These are phyloP conservation scores for Beroe ovata DNA, from an alignment of 37 sponge, comb jelly and placozoan species.

Conservation along the genomic window DNA sequence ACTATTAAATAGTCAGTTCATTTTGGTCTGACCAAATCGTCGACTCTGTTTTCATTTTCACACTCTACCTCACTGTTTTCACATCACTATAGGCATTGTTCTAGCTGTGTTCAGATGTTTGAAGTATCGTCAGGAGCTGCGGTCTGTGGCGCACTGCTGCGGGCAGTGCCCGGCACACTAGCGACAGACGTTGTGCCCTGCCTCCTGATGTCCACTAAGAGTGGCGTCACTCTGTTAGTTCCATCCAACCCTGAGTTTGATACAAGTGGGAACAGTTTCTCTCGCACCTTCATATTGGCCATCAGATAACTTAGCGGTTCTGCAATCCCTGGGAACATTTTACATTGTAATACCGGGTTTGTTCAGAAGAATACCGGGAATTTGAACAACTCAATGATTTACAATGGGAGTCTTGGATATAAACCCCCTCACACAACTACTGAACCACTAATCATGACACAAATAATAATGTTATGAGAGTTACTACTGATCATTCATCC, in stretches of 20 bases:
- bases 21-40: no score
- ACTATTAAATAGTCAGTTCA: no score
- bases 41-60: no score
- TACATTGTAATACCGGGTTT: background rate
- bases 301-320: constrained; percentile 58
- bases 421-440: background rate
- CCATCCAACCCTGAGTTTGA: background rate
- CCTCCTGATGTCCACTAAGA: constrained; percentile 6
- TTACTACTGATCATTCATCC: background rate
- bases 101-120: no score
- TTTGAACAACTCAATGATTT: no score
- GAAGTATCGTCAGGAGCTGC: background rate
- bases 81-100: no score
- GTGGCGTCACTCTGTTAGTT: background rate
- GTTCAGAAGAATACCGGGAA: no score
- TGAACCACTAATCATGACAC: background rate
- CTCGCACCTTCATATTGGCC: constrained; percentile 3
- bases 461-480: background rate
- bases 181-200: background rate
- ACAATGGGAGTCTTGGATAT: no score
- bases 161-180: background rate
- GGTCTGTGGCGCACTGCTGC: background rate
- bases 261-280: constrained; percentile 21
- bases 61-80: background rate
- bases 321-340: constrained; percentile 30